Conservation (phyloP, 2,888 invertebrate genomes). For the Clunio marinus region DNA sequence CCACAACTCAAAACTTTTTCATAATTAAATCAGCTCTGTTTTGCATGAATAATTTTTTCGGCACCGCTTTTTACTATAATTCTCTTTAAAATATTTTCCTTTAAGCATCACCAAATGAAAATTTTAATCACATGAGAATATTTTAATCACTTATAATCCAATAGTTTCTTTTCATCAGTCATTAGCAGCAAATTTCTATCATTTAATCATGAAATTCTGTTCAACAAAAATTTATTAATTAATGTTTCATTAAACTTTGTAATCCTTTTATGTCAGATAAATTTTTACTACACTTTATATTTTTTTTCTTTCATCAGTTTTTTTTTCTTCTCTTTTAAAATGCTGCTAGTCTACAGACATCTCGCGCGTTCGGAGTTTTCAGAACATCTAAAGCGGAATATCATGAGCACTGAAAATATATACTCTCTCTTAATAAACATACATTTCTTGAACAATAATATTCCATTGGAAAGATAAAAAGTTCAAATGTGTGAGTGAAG, state of each 20-base stretch:
- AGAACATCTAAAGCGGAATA: constrained; percentile 19
- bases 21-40: background rate
- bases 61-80: background rate
- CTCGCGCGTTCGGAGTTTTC: constrained; percentile 30
- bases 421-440: constrained; percentile 2
- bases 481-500: too few relatives aligned
- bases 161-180: constrained; percentile 5
- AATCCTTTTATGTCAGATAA: constrained; percentile 18
- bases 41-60: constrained; percentile 18
- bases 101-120: background rate
- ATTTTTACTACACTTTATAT: constrained; percentile 9
- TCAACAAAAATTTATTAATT: background rate
- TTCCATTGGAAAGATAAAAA: background rate
- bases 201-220: background rate
- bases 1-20: too few relatives aligned
- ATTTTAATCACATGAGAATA: background rate
- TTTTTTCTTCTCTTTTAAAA: background rate
- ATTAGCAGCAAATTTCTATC: background rate
- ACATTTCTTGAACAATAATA: background rate
- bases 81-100: background rate
- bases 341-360: constrained; percentile 23
- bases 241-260: background rate
- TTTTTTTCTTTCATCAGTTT: constrained; percentile 14
- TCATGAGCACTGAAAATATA: constrained; percentile 13
- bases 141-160: constrained; percentile 38